phyloP scores from a whole-genome alignment of 2,888 invertebrate species.

The Drosophila quinaria region DNA sequence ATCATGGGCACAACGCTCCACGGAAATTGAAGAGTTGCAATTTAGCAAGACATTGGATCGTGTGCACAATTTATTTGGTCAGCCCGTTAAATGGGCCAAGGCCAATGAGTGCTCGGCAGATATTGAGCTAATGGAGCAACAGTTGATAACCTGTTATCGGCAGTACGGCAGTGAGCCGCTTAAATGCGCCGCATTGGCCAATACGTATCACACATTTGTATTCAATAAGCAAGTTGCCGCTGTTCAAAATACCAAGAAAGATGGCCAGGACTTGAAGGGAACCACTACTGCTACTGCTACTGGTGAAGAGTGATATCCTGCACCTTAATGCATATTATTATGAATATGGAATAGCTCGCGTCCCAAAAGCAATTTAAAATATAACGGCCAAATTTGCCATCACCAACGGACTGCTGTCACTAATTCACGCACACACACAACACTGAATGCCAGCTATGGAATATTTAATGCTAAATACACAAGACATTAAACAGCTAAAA shows the following conservation, averaged over 20 bases:
- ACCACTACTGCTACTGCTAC: neutral
- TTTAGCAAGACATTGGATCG: slow-evolving; percentile 57
- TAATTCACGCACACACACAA: neutral
- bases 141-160: slow-evolving; percentile 57
- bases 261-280: slow-evolving; percentile 21
- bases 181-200: slow-evolving; percentile 58
- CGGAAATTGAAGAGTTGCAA: slow-evolving; percentile 62
- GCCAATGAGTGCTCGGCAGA: slow-evolving; percentile 47
- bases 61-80: slow-evolving; percentile 55
- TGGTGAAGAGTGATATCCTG: slow-evolving; percentile 13
- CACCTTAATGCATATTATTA: neutral
- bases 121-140: slow-evolving; percentile 53
- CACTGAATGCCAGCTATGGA: neutral
- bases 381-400: slow-evolving; percentile 25
- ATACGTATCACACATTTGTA: slow-evolving; percentile 62
- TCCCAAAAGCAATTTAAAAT: slow-evolving; percentile 22
- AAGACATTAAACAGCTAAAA: neutral
- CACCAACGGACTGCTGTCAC: neutral
- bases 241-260: slow-evolving; percentile 18
- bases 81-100: slow-evolving; percentile 52
- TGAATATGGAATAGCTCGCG: slow-evolving; percentile 2
- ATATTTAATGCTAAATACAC: neutral
- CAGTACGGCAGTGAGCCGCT: slow-evolving; percentile 53
- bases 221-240: slow-evolving; percentile 55
- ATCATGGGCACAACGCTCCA: slow-evolving; percentile 45